Evolutionary conservation across 2,888 invertebrate genomes (phyloP), one percentile per base, ranked within the genome.

Genomic region (Scaptomyza tumidula): DNA sequence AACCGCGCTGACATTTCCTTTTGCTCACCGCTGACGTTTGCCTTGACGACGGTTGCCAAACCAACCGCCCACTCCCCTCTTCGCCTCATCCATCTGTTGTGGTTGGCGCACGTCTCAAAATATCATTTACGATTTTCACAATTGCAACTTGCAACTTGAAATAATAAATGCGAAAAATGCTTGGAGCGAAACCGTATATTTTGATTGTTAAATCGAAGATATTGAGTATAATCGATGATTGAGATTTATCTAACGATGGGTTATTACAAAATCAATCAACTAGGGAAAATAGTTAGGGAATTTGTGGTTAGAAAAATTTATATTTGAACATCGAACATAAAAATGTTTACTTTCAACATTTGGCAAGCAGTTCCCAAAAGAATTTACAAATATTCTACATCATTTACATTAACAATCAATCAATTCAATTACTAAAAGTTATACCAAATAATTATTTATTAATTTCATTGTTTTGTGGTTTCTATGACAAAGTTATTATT

Each of bases 1-100:
- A 81, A 79, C 81, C 71, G 65, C 71, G 75, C 64, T 71, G 83
- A 81, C 79, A 84, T 86, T 83, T 83, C 78, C 84, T 81, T 86
- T 62, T 46, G 77, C 70, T 68, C 70, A 70, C 66, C 73, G 57
- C 59, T 56, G 64, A 57, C 73, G 59, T 62, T 60, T 60, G 77
- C 62, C 65, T 65, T 65, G 62, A 60, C 64, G 57, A 70, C 64
- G 76, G 65, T 44, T 55, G 33, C 35, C 46, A 45, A 64, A 55
- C 41, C 52, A 37, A 59, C 31, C 13, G 24, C n/a, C 10, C 10
- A 6, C 7, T 4, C 11, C 24, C 2, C 27, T 37, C 4, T 39
- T 1, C 0, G 6, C 37, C 27, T 5, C 14, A 39, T 27, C 14
- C 24, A 27, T 6, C 27, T 59, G 41, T 49, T 46, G 62, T 31